These are phyloP conservation scores for Eublepharis macularius DNA, from an alignment of 2,113 vertebrate genomes.

Conservation along the genomic window DNA sequence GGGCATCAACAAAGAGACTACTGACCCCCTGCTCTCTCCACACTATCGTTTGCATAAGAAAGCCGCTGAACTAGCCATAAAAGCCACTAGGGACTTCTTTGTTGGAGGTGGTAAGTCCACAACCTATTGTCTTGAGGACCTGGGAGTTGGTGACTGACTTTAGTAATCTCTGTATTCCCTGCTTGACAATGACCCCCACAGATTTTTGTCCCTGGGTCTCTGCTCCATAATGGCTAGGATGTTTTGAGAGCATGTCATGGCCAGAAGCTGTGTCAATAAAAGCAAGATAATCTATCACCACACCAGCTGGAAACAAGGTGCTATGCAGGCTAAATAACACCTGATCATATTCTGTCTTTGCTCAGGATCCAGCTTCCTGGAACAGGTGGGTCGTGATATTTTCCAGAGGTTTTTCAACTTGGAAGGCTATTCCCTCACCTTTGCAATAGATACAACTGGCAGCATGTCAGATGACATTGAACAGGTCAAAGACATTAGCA, in stretches of 20 bases:
- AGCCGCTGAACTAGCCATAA: slow-evolving; percentile 15
- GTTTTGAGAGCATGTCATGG: too few relatives aligned
- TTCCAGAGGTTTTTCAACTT: slow-evolving; percentile 3
- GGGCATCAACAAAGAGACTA: slow-evolving; percentile 28
- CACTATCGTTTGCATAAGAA: background rate
- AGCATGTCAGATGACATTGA: background rate
- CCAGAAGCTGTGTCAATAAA: background rate
- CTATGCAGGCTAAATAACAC: background rate
- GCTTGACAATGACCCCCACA: too few relatives aligned
- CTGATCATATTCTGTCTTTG: background rate
- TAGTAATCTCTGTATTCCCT: background rate
- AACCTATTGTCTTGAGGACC: background rate
- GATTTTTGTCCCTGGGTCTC: background rate
- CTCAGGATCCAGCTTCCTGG: background rate
- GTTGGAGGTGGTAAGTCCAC: background rate
- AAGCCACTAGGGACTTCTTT: slow-evolving; percentile 16
- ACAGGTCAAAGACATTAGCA: background rate
- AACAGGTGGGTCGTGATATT: background rate
- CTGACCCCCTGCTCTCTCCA: background rate
- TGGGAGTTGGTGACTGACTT: background rate
- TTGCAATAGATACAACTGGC: slow-evolving; percentile 10
- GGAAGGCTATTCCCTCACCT: slow-evolving; percentile 9
- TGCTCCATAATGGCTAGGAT: too few relatives aligned
- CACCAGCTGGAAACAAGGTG: background rate
- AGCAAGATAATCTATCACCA: background rate